Percentiles rank a stretch among this genome's conserved stretches.
Evolutionary conservation across 1,140 invertebrate species (phyloP).

Genomic region (Saccostrea echinata): DNA sequence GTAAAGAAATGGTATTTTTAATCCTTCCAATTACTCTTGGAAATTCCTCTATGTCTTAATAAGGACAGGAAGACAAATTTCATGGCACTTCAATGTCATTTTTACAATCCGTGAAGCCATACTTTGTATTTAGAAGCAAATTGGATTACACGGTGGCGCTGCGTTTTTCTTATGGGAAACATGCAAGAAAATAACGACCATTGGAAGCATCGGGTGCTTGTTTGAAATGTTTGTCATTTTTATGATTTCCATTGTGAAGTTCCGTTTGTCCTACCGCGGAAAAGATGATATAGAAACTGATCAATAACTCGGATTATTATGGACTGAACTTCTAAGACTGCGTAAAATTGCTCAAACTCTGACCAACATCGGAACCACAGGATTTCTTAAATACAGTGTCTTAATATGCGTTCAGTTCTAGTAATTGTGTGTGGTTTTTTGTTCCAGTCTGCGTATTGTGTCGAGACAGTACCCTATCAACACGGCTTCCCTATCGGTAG

Average conservation of each 20-base stretch:
- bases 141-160: background rate
- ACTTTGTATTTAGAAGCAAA: background rate
- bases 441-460: background rate
- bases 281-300: slow-evolving; percentile 35
- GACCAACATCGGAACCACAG: background rate
- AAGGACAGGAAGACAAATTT: background rate
- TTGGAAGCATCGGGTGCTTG: background rate
- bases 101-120: slow-evolving; percentile 14
- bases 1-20: too few relatives aligned
- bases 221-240: slow-evolving; percentile 30
- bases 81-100: slow-evolving; percentile 1
- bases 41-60: too few relatives aligned
- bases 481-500: slow-evolving; percentile 17
- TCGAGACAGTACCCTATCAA: background rate
- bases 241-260: slow-evolving; percentile 35
- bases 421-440: background rate
- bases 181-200: slow-evolving; percentile 10
- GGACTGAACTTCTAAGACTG: slow-evolving; percentile 31
- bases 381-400: background rate
- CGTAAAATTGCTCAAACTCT: slow-evolving; percentile 31
- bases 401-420: background rate
- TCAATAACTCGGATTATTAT: slow-evolving; percentile 31
- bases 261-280: slow-evolving; percentile 26
- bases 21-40: too few relatives aligned
- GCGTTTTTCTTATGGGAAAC: background rate